These are phyloP conservation scores for Dipodomys merriami DNA, from an alignment of 2,113 vertebrate genomes.

Conservation along the genomic window DNA sequence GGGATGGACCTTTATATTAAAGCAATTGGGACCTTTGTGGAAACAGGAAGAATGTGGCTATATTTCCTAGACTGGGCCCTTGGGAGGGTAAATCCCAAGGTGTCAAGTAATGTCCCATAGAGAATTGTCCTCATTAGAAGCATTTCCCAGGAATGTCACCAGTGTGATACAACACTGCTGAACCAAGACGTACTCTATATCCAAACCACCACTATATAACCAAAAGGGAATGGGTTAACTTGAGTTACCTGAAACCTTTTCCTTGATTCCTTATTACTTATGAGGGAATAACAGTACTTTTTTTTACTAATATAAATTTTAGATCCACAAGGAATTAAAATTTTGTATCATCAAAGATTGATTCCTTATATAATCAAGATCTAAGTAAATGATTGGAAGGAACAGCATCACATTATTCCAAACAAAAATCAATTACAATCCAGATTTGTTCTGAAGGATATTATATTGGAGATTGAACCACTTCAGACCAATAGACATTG, in stretches of 20 bases:
- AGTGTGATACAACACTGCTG: background rate
- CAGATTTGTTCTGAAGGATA: background rate
- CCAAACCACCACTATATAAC: background rate
- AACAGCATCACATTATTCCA: background rate
- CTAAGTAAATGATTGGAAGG: background rate
- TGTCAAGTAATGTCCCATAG: background rate
- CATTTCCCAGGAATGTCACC: background rate
- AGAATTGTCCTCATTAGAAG: background rate
- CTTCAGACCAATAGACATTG: no score
- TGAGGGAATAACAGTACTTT: background rate
- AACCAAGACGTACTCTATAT: background rate
- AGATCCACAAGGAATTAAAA: background rate
- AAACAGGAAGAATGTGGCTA: background rate
- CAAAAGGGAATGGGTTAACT: background rate
- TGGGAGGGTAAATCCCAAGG: conserved; percentile 25
- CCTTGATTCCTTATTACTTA: no score
- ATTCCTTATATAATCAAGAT: background rate
- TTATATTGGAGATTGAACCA: no score
- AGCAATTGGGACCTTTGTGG: background rate
- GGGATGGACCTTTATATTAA: background rate
- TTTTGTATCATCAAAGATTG: background rate
- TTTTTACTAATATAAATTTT: background rate
- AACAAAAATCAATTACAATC: background rate
- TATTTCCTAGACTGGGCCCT: background rate
- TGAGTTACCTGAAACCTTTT: background rate